Conservation (phyloP, 2,113 vertebrate genomes). For the Corvus cornix region DNA sequence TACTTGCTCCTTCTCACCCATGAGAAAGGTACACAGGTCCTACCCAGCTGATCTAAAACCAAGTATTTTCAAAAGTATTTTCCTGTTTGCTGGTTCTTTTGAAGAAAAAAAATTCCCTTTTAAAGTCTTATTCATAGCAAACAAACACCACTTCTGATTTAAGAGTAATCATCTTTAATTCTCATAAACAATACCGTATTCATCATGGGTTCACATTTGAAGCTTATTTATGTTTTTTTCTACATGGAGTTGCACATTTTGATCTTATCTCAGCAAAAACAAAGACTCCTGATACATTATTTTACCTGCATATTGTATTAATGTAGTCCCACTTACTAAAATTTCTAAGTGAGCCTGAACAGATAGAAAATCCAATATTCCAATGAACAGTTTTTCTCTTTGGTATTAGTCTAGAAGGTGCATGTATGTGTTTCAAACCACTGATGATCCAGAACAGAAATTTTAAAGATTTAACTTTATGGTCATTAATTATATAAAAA, state of each 20-base stretch:
- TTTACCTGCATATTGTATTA: not conserved
- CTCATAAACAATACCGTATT: not conserved
- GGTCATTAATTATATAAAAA: not conserved
- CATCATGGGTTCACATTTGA: not conserved
- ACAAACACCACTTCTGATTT: not conserved
- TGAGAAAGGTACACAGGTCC: not conserved
- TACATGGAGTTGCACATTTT: not conserved
- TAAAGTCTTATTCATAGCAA: not conserved
- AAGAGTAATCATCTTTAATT: slow-evolving; percentile 33
- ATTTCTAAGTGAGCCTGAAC: not conserved
- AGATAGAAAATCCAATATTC: not conserved
- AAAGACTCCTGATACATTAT: not conserved
- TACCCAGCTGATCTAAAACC: not conserved
- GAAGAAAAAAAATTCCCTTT: not conserved
- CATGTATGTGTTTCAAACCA: not conserved
- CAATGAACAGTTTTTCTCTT: not conserved
- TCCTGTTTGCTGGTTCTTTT: not conserved
- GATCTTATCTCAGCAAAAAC: not conserved
- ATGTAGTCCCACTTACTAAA: not conserved
- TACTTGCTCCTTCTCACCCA: not conserved
- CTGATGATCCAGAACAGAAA: not conserved
- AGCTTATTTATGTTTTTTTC: not conserved
- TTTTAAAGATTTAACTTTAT: not conserved
- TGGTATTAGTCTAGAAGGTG: not conserved
- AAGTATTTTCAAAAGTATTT: not conserved